Conservation (phyloP, 2,888 invertebrate genomes). For the Brenthis daphne region DNA sequence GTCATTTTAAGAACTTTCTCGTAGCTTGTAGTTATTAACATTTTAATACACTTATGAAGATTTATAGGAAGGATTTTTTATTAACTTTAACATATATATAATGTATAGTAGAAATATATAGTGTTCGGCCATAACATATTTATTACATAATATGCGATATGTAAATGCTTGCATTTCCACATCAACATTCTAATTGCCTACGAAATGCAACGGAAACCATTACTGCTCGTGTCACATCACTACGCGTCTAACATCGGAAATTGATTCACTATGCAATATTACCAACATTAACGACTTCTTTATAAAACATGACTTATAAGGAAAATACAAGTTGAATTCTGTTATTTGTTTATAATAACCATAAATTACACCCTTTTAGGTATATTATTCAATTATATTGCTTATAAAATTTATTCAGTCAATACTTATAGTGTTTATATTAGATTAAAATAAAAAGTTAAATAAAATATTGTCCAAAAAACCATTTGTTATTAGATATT, state of each 20-base stretch:
- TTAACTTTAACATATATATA: too few relatives aligned
- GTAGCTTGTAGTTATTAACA: neutral
- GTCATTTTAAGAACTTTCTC: constrained; percentile 9
- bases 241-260: constrained; percentile 25
- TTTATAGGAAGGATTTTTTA: neutral
- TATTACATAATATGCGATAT: neutral
- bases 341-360: too few relatives aligned
- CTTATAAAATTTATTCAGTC: too few relatives aligned
- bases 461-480: too few relatives aligned
- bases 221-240: constrained; percentile 18
- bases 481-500: too few relatives aligned
- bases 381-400: too few relatives aligned
- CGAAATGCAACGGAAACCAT: constrained; percentile 25
- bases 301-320: neutral
- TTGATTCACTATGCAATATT: constrained; percentile 21
- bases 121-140: neutral
- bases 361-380: too few relatives aligned
- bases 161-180: neutral
- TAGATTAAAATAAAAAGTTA: too few relatives aligned
- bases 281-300: too few relatives aligned
- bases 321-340: neutral
- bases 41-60: constrained; percentile 1
- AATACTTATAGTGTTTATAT: too few relatives aligned
- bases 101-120: neutral
- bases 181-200: constrained; percentile 7